Percentiles rank a stretch among this genome's conserved stretches.
Conservation (phyloP, 92 coral and sea anemone genomes). For the Palythoa grandis region DNA sequence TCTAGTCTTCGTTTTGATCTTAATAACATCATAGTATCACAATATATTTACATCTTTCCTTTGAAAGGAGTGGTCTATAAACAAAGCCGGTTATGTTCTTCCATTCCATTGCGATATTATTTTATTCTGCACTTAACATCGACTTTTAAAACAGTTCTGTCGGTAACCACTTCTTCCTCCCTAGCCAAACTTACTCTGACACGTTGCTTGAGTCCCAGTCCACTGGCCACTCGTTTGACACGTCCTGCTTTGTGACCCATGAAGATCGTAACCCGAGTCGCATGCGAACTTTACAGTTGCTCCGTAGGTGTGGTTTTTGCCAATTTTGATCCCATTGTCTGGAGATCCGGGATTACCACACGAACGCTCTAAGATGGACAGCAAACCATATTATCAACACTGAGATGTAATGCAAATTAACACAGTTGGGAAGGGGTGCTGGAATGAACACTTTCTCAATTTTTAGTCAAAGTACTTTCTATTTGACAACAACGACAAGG, state of each 20-base stretch:
- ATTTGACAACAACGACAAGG: neutral
- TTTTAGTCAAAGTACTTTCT: too few relatives aligned
- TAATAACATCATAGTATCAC: too few relatives aligned
- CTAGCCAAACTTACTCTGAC: slow-evolving; percentile 72
- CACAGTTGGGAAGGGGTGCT: too few relatives aligned
- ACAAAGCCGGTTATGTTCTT: too few relatives aligned
- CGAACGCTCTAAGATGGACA: slow-evolving; percentile 70
- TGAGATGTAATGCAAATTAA: too few relatives aligned
- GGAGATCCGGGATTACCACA: slow-evolving; percentile 96
- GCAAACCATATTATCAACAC: neutral
- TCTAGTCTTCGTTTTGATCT: too few relatives aligned
- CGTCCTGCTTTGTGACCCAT: slow-evolving; percentile 69
- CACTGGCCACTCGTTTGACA: slow-evolving; percentile 90
- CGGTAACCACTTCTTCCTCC: neutral
- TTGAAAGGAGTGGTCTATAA: too few relatives aligned
- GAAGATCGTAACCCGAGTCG: slow-evolving; percentile 73
- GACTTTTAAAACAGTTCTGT: neutral
- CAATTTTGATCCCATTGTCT: slow-evolving; percentile 79
- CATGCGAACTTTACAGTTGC: slow-evolving; percentile 73
- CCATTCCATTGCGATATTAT: too few relatives aligned
- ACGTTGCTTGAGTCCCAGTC: slow-evolving; percentile 92
- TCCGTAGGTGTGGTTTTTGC: slow-evolving; percentile 85
- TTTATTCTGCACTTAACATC: neutral
- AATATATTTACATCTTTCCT: too few relatives aligned
- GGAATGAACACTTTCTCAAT: too few relatives aligned